Evolutionary conservation across 2,888 invertebrate species (phyloP).

Genomic region (Drosophila robusta): DNA sequence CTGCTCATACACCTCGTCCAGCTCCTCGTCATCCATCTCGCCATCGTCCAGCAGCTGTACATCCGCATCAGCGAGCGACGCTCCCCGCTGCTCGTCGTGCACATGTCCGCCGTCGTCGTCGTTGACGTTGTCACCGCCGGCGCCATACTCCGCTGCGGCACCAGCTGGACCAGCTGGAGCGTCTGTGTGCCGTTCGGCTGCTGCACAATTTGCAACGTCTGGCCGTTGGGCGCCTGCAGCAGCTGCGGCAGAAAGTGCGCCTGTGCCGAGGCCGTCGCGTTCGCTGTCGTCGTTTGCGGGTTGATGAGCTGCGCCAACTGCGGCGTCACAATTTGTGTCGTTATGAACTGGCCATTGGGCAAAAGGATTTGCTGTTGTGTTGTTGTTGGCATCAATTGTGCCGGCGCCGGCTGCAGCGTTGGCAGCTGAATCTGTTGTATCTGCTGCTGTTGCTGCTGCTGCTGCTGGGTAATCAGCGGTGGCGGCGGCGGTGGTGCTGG

Average conservation of each 20-base stretch:
- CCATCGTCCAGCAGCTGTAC: slow-evolving; percentile 78
- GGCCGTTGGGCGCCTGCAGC: slow-evolving; percentile 82
- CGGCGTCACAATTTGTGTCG: slow-evolving; percentile 84
- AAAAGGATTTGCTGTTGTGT: slow-evolving; percentile 83
- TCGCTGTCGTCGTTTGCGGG: slow-evolving; percentile 46
- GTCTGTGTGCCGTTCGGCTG: slow-evolving; percentile 84
- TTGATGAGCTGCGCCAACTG: slow-evolving; percentile 84
- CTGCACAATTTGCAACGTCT: slow-evolving; percentile 84
- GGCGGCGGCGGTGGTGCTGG: slow-evolving; percentile 54
- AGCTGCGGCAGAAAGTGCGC: slow-evolving; percentile 79
- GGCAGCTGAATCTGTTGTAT: slow-evolving; percentile 70
- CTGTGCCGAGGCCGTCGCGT: slow-evolving; percentile 51
- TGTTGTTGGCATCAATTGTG: slow-evolving; percentile 72
- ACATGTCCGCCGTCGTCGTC: slow-evolving; percentile 55
- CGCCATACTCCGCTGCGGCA: slow-evolving; percentile 70
- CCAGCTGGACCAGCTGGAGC: slow-evolving; percentile 78
- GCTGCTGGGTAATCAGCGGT: slow-evolving; percentile 48
- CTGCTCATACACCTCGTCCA: slow-evolving; percentile 77
- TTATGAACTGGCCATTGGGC: slow-evolving; percentile 84
- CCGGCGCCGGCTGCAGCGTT: slow-evolving; percentile 57
- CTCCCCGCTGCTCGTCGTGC: slow-evolving; percentile 59
- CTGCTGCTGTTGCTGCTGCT: slow-evolving; percentile 67
- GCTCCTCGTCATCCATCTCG: slow-evolving; percentile 75
- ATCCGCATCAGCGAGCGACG: slow-evolving; percentile 74
- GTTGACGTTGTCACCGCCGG: slow-evolving; percentile 54